Percentiles rank a stretch among this genome's conserved stretches.
These are phyloP conservation scores for Melikaiella ostensackeni DNA, from an alignment of 2,888 invertebrate genomes.

Conservation along the genomic window DNA sequence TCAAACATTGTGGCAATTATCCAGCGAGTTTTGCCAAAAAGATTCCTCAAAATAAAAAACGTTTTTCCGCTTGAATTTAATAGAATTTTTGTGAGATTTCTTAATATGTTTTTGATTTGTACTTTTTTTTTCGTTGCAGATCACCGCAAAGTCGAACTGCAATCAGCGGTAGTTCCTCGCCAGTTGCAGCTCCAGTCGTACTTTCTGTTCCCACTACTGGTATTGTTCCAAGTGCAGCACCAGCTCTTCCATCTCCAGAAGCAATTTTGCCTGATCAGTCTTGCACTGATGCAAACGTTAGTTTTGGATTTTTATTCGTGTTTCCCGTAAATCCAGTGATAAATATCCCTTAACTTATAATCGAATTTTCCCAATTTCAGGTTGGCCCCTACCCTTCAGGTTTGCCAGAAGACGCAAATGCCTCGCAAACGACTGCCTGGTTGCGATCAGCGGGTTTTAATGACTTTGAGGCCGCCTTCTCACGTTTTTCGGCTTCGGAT, in stretches of 20 bases:
- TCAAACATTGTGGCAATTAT: too few species aligned
- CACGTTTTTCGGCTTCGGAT: slow-evolving; percentile 93
- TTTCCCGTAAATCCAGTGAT: background rate
- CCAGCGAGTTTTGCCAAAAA: too few species aligned
- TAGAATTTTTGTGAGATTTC: background rate
- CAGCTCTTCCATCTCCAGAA: slow-evolving; percentile 63
- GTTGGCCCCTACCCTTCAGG: slow-evolving; percentile 11
- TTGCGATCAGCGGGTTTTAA: slow-evolving; percentile 87
- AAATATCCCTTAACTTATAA: background rate
- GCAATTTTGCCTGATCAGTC: slow-evolving; percentile 65
- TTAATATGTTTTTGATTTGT: slow-evolving; percentile 1
- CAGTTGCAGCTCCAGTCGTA: slow-evolving; percentile 63
- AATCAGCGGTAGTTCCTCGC: slow-evolving; percentile 63
- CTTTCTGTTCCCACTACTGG: slow-evolving; percentile 61
- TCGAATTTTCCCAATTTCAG: background rate
- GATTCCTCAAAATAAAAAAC: background rate
- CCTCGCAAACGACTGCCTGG: slow-evolving; percentile 89
- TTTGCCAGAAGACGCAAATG: slow-evolving; percentile 84
- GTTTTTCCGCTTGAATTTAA: background rate
- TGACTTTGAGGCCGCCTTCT: slow-evolving; percentile 86
- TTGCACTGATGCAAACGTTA: slow-evolving; percentile 61
- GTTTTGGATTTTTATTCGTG: slow-evolving; percentile 31
- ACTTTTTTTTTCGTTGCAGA: slow-evolving; percentile 55
- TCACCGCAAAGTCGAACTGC: slow-evolving; percentile 65
- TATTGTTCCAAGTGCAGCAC: slow-evolving; percentile 61